phyloP scores from a whole-genome alignment of 2,797 vertebrate species.

The Poecile montanus region DNA sequence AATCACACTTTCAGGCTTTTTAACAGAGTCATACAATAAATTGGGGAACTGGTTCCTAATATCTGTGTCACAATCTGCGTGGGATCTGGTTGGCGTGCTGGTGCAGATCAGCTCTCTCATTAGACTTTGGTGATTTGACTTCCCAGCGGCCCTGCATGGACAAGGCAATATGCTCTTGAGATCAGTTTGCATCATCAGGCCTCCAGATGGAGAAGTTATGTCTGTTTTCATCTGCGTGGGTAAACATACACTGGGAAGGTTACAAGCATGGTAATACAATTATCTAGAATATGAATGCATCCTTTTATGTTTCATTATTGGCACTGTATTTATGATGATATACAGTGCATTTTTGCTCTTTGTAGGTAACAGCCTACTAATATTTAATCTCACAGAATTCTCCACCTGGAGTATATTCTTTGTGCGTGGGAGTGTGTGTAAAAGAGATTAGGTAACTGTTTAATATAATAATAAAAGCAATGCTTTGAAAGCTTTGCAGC shows the following conservation, averaged over 20 bases:
- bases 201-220: background rate
- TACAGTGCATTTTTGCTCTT: background rate
- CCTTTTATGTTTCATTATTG: background rate
- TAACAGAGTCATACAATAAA: background rate
- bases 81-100: fast-evolving
- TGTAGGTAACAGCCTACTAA: background rate
- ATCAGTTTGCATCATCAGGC: background rate
- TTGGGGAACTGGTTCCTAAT: background rate
- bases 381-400: background rate
- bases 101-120: background rate
- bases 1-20: background rate
- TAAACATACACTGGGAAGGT: background rate
- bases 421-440: background rate
- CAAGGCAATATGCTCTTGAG: background rate
- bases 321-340: background rate
- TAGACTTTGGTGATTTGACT: background rate
- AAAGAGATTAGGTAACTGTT: background rate
- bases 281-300: background rate
- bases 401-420: background rate
- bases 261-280: background rate
- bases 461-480: background rate
- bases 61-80: fast-evolving
- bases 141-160: background rate
- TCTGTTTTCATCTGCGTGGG: background rate
- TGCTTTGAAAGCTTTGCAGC: background rate